Evolutionary conservation across 2,113 vertebrate species (phyloP).

Genomic region (Neodon shergylaensis): DNA sequence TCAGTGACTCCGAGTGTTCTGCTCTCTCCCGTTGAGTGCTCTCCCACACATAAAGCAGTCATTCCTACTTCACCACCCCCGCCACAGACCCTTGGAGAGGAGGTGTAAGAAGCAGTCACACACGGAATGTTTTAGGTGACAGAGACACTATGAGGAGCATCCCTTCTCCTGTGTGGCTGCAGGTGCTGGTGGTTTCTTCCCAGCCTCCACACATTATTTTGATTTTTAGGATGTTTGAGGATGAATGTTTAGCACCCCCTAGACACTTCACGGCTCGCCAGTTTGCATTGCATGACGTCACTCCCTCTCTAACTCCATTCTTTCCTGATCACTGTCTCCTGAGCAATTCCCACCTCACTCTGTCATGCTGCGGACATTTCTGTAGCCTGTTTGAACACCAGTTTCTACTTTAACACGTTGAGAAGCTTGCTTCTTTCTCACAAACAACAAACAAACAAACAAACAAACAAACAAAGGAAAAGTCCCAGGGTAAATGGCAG

Average conservation of each 20-base stretch:
- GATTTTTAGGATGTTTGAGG: conserved; percentile 1
- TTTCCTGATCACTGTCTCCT: not conserved
- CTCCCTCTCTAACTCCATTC: not conserved
- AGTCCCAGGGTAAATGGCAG: not conserved
- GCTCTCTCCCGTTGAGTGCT: not conserved
- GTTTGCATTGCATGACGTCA: not conserved
- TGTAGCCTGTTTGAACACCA: not conserved
- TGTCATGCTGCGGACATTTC: not conserved
- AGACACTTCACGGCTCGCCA: not conserved
- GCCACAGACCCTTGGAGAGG: not conserved
- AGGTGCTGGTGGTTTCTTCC: not conserved
- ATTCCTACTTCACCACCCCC: not conserved
- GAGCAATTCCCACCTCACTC: not conserved
- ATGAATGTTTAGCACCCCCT: not conserved
- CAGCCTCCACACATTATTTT: conserved; percentile 2
- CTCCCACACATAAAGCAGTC: not conserved
- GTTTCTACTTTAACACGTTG: not conserved
- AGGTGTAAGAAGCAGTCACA: not conserved
- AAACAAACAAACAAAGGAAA: not conserved
- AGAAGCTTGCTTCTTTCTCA: conserved; percentile 23
- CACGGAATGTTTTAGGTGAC: not conserved
- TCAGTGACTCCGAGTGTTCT: not conserved
- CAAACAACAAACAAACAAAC: not conserved
- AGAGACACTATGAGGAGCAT: not conserved
- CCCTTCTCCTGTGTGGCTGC: not conserved